A percentile compares a stretch with the other conserved stretches of the same genome.
These are phyloP conservation scores for Peucedramus taeniatus DNA, from an alignment of 2,113 vertebrate genomes.

Conservation along the genomic window DNA sequence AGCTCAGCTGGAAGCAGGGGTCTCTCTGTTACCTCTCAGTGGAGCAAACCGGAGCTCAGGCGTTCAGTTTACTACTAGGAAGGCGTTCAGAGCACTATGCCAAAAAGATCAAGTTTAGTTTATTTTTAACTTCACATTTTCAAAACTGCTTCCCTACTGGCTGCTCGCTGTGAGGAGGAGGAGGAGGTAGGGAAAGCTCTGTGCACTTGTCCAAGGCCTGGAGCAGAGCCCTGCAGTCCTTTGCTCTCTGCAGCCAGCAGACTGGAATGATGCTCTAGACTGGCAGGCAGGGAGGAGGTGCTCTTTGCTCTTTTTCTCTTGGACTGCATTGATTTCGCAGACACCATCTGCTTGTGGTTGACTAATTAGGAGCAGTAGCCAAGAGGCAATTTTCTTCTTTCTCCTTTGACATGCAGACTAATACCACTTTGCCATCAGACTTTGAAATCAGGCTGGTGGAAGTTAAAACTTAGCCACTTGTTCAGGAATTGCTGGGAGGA, in stretches of 20 bases:
- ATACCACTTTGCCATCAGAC: not conserved
- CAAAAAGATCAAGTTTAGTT: not conserved
- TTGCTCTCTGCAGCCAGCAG: not conserved
- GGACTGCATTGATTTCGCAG: not conserved
- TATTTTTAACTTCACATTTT: slow-evolving; percentile 17
- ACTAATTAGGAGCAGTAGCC: not conserved
- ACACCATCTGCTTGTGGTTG: slow-evolving; percentile 18
- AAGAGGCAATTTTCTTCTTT: not conserved
- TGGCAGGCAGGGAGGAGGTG: not conserved
- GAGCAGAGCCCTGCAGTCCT: not conserved
- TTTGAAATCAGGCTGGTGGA: not conserved
- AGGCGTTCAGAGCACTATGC: not conserved
- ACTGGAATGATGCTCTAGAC: not conserved
- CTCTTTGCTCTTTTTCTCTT: slow-evolving; percentile 9
- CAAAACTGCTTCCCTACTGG: not conserved
- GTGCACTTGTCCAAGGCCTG: not conserved
- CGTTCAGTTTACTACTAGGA: not conserved
- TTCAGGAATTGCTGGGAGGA: not conserved
- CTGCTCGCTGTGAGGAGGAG: not conserved
- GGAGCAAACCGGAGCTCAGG: not conserved
- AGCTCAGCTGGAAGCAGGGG: not conserved
- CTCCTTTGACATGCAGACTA: not conserved
- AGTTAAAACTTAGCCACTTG: not conserved
- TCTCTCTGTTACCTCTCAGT: not conserved
- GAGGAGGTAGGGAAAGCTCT: not conserved